phyloP scores from a whole-genome alignment of 2,797 vertebrate species.

The Ctenochaetus hawaiiensis region DNA sequence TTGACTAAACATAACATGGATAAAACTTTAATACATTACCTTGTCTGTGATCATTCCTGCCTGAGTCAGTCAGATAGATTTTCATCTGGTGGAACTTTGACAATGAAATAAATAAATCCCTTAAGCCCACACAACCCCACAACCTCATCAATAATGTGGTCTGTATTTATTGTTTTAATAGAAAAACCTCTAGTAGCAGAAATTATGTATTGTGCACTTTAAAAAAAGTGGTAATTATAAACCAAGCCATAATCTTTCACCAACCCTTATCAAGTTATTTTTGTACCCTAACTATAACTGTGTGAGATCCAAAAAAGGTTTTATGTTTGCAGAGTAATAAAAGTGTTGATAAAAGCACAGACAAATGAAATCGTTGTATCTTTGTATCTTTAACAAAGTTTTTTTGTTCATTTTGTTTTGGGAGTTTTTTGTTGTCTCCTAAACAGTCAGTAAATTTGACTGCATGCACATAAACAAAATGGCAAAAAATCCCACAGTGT shows the following conservation, averaged over 20 bases:
- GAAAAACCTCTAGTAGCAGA: too few relatives aligned
- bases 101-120: too few relatives aligned
- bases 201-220: too few relatives aligned
- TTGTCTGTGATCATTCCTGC: too few relatives aligned
- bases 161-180: too few relatives aligned
- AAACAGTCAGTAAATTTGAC: slow-evolving; percentile 40
- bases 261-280: not conserved
- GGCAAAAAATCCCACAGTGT: slow-evolving; percentile 51
- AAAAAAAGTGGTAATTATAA: not conserved
- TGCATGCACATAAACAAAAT: slow-evolving; percentile 51
- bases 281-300: not conserved
- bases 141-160: too few relatives aligned
- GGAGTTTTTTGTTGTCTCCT: not conserved
- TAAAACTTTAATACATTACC: too few relatives aligned
- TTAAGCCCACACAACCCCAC: too few relatives aligned
- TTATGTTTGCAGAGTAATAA: not conserved
- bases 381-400: not conserved
- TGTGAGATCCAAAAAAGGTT: too few relatives aligned
- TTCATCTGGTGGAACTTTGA: too few relatives aligned
- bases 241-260: not conserved
- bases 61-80: too few relatives aligned
- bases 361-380: not conserved
- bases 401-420: not conserved
- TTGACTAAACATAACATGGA: too few relatives aligned
- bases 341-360: not conserved